Conservation (phyloP, 2,888 invertebrate species). For the Morpho achilles region DNA sequence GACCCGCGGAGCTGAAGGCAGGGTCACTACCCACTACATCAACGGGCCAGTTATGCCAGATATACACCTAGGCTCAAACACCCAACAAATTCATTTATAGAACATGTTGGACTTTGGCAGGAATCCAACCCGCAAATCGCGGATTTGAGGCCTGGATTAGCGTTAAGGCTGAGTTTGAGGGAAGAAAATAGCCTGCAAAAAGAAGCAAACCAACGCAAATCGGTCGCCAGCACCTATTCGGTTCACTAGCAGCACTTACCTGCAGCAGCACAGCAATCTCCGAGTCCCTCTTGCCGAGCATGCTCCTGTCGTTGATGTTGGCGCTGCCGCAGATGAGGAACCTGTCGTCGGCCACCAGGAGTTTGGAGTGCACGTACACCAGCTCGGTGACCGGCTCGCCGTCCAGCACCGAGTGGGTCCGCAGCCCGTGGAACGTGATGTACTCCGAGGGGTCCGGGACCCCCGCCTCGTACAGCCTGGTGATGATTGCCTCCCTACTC, state of each 20-base stretch:
- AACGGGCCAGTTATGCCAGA: too few relatives aligned
- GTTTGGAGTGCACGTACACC: conserved; percentile 98
- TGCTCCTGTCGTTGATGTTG: conserved; percentile 97
- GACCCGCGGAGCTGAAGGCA: too few relatives aligned
- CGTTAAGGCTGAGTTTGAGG: too few relatives aligned
- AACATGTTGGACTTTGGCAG: too few relatives aligned
- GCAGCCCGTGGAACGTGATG: conserved; percentile 93
- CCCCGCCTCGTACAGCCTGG: conserved; percentile 87
- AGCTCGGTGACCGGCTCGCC: conserved; percentile 93
- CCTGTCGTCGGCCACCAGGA: conserved; percentile 96
- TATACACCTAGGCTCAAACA: too few relatives aligned
- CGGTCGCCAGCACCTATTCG: too few relatives aligned
- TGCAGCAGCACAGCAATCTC: conserved; percentile 94
- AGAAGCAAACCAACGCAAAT: too few relatives aligned
- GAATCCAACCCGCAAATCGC: too few relatives aligned
- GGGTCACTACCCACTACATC: too few relatives aligned
- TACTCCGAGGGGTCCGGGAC: conserved; percentile 90
- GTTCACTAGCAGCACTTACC: conserved; percentile 57
- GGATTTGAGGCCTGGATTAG: too few relatives aligned
- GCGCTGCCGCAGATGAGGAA: conserved; percentile 97
- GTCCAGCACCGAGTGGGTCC: conserved; percentile 88
- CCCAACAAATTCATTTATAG: too few relatives aligned
- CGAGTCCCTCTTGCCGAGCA: conserved; percentile 96
- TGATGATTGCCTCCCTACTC: conserved; percentile 91
- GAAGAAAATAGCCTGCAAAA: too few relatives aligned